A percentile compares a stretch with the other conserved stretches of the same genome.
phyloP scores from a whole-genome alignment of 2,888 invertebrate genomes.

The Geophilus truncorum region DNA sequence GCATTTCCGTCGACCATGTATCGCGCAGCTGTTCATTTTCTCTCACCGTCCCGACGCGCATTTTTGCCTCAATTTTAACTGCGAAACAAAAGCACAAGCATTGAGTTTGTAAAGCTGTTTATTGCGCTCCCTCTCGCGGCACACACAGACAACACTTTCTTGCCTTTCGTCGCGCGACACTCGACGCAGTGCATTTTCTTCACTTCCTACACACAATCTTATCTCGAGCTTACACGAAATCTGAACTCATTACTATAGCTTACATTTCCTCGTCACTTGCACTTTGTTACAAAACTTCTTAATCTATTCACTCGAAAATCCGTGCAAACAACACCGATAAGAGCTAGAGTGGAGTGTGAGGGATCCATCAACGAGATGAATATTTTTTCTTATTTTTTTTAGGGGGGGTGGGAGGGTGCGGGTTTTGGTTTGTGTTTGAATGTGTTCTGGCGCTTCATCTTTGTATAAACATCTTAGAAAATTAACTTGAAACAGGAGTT shows the following conservation, averaged over 20 bases:
- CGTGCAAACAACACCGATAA: constrained; percentile 11
- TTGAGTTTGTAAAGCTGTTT: not conserved
- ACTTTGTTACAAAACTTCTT: constrained; percentile 13
- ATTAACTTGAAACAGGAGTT: not conserved
- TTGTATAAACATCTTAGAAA: constrained; percentile 11
- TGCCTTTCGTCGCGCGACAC: not conserved
- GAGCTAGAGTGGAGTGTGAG: not conserved
- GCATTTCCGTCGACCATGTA: constrained; percentile 12
- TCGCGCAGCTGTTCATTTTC: constrained; percentile 8
- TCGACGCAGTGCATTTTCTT: not conserved
- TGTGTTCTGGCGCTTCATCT: not conserved
- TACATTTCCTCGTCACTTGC: constrained; percentile 16
- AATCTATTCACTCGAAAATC: constrained; percentile 9
- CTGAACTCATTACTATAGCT: constrained; percentile 20
- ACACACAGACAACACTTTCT: too few species aligned
- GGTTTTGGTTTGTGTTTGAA: not conserved
- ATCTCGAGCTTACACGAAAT: constrained; percentile 11
- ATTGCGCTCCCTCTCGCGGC: not conserved
- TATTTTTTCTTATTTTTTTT: not conserved
- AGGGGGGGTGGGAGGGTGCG: too few species aligned
- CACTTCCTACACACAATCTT: constrained; percentile 10
- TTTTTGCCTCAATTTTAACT: constrained; percentile 12
- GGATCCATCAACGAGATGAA: constrained; percentile 9
- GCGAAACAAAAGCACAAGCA: not conserved
- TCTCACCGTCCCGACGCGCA: not conserved